Evolutionary conservation across 1,140 invertebrate genomes (phyloP).

Genomic region (Calliphora vicina): DNA sequence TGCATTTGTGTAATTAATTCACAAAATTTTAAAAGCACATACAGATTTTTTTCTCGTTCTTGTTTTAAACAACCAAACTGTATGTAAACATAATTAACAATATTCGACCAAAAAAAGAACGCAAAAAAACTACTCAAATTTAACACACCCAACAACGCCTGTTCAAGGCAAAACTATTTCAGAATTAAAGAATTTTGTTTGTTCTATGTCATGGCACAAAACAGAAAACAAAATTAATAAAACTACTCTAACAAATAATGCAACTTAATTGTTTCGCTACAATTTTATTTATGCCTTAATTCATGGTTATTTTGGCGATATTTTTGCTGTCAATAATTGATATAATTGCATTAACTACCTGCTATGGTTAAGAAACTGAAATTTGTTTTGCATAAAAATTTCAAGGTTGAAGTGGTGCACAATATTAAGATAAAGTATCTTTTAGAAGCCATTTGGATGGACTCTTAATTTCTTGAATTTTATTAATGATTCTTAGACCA

Average conservation of each 20-base stretch:
- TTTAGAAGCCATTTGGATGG: too few relatives aligned
- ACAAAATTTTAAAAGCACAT: background rate
- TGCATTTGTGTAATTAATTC: background rate
- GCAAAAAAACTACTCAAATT: background rate
- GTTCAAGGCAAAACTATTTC: background rate
- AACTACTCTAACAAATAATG: background rate
- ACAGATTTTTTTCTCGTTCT: background rate
- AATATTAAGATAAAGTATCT: too few relatives aligned
- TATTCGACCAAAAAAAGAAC: too few relatives aligned
- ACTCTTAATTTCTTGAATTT: too few relatives aligned
- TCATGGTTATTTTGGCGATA: background rate
- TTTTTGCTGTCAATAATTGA: too few relatives aligned
- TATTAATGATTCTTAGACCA: too few relatives aligned
- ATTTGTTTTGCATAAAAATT: too few relatives aligned
- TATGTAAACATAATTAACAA: constrained; percentile 12
- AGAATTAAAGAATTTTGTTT: background rate
- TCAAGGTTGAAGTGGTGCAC: too few relatives aligned
- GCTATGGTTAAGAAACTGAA: too few relatives aligned
- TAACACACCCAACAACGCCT: background rate
- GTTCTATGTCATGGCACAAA: background rate
- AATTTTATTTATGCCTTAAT: background rate
- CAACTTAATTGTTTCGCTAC: background rate
- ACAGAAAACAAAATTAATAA: background rate
- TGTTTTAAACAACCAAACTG: background rate
- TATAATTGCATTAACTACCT: too few relatives aligned